A percentile compares a stretch with the other conserved stretches of the same genome.
These are phyloP conservation scores for Cricetomys ansorgei DNA, from an alignment of 2,113 vertebrate genomes.

Conservation along the genomic window DNA sequence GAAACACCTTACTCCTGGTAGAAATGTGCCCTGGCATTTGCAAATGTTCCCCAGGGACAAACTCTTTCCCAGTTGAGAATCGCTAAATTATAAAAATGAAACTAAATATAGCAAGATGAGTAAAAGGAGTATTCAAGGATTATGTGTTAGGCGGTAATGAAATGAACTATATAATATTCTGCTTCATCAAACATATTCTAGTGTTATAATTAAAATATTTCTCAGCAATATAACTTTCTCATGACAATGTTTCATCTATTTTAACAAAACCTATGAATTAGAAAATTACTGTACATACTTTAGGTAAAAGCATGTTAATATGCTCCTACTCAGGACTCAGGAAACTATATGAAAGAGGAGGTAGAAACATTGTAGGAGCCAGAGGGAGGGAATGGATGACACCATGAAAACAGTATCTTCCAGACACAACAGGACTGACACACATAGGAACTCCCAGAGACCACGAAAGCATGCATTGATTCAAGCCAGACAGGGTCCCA, in stretches of 20 bases:
- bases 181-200: slow-evolving; percentile 74
- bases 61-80: slow-evolving; percentile 9
- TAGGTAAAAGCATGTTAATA: background rate
- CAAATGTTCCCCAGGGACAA: background rate
- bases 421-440: background rate
- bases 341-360: background rate
- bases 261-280: background rate
- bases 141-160: slow-evolving; percentile 74
- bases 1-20: background rate
- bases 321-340: no score
- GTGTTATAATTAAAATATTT: slow-evolving; percentile 70
- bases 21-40: background rate
- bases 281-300: background rate
- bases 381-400: background rate
- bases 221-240: slow-evolving; percentile 29
- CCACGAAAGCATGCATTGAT: background rate
- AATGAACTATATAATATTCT: slow-evolving; percentile 63
- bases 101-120: background rate
- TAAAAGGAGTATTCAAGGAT: slow-evolving; percentile 58
- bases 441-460: background rate
- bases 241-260: background rate
- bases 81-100: slow-evolving; percentile 40
- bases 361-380: background rate
- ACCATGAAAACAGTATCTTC: background rate
- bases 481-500: background rate